A percentile compares a stretch with the other conserved stretches of the same genome.
These are phyloP conservation scores for Pluvialis apricaria DNA, from an alignment of 2,113 vertebrate genomes.

Conservation along the genomic window DNA sequence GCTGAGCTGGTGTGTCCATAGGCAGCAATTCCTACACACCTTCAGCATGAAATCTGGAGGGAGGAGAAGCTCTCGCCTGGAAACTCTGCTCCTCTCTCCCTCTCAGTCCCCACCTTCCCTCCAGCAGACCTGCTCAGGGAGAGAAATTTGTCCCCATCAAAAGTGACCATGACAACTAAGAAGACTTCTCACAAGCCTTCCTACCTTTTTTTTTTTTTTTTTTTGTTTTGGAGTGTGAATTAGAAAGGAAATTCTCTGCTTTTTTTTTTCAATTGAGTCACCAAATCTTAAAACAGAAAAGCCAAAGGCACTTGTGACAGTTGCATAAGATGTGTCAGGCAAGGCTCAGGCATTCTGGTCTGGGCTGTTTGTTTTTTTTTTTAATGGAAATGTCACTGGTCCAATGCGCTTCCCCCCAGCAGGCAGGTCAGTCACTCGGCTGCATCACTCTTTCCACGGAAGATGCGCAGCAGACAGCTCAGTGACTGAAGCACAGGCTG, in stretches of 20 bases:
- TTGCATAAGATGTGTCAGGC: background rate
- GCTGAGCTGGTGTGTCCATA: background rate
- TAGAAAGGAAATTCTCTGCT: background rate
- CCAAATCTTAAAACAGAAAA: background rate
- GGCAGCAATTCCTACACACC: background rate
- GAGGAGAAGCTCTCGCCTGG: background rate
- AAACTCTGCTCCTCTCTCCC: background rate
- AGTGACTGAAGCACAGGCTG: background rate
- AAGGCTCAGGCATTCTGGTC: background rate
- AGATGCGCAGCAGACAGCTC: accelerated
- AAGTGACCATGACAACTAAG: background rate
- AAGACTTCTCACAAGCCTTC: background rate
- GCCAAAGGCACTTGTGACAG: background rate
- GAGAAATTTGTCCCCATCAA: background rate
- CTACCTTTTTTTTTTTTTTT: background rate
- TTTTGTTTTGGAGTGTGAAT: background rate
- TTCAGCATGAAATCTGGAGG: background rate
- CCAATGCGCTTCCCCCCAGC: background rate
- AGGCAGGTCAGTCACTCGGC: accelerated
- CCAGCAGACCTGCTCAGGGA: background rate
- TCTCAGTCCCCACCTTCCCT: background rate
- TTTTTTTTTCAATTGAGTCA: background rate
- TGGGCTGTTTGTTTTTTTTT: accelerated
- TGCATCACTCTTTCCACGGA: background rate
- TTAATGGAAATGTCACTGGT: background rate